Evolutionary conservation across 2,113 vertebrate genomes (phyloP).

Genomic region (Hystrix cristata): DNA sequence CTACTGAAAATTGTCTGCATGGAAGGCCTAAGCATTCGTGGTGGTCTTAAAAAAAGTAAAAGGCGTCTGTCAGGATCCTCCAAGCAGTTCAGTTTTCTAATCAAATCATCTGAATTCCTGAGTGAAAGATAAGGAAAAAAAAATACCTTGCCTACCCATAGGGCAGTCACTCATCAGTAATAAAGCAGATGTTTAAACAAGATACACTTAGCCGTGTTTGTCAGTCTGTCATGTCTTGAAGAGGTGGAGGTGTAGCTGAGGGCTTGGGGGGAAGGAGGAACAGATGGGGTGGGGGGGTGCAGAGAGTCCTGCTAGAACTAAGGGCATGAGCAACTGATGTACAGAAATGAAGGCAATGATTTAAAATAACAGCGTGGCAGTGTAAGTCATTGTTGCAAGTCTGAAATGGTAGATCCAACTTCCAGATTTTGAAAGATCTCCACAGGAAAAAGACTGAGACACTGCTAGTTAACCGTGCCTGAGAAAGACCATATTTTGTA

Average conservation of each 20-base stretch:
- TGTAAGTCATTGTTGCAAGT: slow-evolving; percentile 62
- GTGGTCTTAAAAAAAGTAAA: slow-evolving; percentile 81
- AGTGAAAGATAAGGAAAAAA: slow-evolving; percentile 79
- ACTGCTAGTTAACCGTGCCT: neutral
- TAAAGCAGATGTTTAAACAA: slow-evolving; percentile 84
- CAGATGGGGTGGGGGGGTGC: slow-evolving; percentile 53
- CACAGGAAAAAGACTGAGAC: neutral
- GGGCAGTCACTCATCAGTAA: slow-evolving; percentile 77
- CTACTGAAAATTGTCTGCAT: slow-evolving; percentile 58
- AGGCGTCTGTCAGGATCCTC: slow-evolving; percentile 77
- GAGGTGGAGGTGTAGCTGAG: neutral
- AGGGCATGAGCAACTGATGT: slow-evolving; percentile 11
- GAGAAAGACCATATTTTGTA: neutral
- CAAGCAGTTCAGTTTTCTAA: slow-evolving; percentile 70
- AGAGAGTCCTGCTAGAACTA: slow-evolving; percentile 69
- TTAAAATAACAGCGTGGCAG: slow-evolving; percentile 71
- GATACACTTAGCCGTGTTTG: slow-evolving; percentile 72
- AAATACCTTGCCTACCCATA: slow-evolving; percentile 21
- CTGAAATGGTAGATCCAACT: slow-evolving; percentile 24
- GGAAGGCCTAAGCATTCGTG: slow-evolving; percentile 68
- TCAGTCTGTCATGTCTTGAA: slow-evolving; percentile 71
- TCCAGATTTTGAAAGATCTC: slow-evolving; percentile 32
- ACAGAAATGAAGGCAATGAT: slow-evolving; percentile 5
- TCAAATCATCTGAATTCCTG: slow-evolving; percentile 80
- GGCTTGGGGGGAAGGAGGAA: neutral